Conservation (phyloP, 2,797 vertebrate species). For the Pipistrellus nathusii region DNA sequence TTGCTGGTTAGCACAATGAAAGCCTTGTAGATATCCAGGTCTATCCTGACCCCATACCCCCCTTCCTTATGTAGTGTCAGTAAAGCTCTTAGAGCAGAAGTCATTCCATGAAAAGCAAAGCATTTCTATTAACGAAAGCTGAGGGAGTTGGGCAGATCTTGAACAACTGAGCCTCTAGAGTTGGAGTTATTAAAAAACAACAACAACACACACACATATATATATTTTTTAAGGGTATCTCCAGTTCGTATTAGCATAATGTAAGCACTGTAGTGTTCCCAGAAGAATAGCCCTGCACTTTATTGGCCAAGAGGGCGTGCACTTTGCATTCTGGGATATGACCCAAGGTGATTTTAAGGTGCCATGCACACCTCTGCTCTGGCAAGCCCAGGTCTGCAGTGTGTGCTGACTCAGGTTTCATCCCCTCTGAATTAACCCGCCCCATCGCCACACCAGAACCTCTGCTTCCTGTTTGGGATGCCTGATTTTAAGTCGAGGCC, state of each 20-base stretch:
- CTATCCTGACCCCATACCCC: fast-evolving
- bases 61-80: background rate
- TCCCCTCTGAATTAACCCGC: background rate
- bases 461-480: background rate
- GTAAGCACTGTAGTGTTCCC: background rate
- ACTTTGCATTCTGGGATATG: background rate
- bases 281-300: background rate
- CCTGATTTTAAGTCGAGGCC: background rate
- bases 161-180: conserved; percentile 18
- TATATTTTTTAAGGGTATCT: background rate
- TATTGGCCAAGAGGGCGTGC: background rate
- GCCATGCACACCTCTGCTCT: too few species aligned
- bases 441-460: background rate
- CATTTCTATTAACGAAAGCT: background rate
- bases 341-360: background rate
- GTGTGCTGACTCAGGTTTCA: background rate
- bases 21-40: background rate
- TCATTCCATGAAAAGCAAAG: background rate
- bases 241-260: background rate
- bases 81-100: conserved; percentile 8
- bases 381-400: too few species aligned
- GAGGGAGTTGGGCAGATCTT: background rate
- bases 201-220: background rate
- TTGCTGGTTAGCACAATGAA: background rate
- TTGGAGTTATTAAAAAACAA: background rate